Percentiles rank a stretch among this genome's conserved stretches.
These are phyloP conservation scores for Ganaspis brasiliensis DNA, from an alignment of 2,888 invertebrate species.

Conservation along the genomic window DNA sequence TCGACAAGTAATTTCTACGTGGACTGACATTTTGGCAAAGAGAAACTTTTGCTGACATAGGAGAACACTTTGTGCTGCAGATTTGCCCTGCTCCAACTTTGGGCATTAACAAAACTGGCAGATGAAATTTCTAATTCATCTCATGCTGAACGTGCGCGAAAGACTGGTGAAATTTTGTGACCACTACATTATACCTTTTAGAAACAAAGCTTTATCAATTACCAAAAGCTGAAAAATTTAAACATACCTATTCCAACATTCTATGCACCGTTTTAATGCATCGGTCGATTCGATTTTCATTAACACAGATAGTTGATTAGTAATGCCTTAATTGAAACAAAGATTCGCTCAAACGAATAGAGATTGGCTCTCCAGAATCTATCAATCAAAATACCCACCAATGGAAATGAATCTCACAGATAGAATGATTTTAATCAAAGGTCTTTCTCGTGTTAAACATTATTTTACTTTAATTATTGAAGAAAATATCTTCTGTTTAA, in stretches of 20 bases:
- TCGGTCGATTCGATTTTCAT: not conserved
- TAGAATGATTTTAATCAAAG: not conserved
- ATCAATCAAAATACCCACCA: slow-evolving; percentile 1
- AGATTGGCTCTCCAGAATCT: slow-evolving; percentile 2
- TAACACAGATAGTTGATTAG: not conserved
- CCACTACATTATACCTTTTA: not conserved
- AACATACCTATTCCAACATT: too few relatives aligned
- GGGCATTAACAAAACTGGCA: not conserved
- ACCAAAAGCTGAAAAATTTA: too few relatives aligned
- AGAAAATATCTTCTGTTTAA: too few relatives aligned
- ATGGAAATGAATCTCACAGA: not conserved
- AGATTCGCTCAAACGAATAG: not conserved
- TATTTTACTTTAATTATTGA: not conserved
- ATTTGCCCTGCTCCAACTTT: slow-evolving; percentile 18
- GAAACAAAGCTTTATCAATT: too few relatives aligned
- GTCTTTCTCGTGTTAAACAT: not conserved
- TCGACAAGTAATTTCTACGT: slow-evolving; percentile 27
- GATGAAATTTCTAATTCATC: slow-evolving; percentile 1
- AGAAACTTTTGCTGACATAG: slow-evolving; percentile 35
- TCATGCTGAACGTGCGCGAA: not conserved
- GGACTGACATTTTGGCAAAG: slow-evolving; percentile 25
- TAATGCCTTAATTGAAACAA: slow-evolving; percentile 19
- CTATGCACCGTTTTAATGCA: not conserved
- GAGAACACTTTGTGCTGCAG: slow-evolving; percentile 6
- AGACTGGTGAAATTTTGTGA: too few relatives aligned